Base-by-base conservation (phyloP, 2,888 invertebrate species). In the Diaperis boleti region DNA sequence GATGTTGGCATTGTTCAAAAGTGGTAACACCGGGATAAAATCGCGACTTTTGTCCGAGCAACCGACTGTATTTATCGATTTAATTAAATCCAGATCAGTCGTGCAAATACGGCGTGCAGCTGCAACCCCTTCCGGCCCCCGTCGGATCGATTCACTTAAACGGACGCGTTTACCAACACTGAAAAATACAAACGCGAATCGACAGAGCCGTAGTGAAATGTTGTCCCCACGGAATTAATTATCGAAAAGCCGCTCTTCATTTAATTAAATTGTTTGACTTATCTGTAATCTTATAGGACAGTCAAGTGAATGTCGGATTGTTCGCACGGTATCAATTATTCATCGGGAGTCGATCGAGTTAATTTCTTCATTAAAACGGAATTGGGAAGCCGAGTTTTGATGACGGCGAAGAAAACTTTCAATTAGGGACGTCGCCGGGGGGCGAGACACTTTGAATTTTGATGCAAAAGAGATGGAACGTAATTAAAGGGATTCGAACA, bases 281-380 rank as follows among this genome's bases (percentile, higher is more conserved):
- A 44, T 55, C 55, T 44, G 31, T 55, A 42, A 55, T 42, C 31
- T 55, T 44, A 54, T 54, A 54, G 45, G 18, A 45, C 45, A 45
- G 33, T n/a, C n/a, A n/a, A n/a, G n/a, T 35, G 49, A 52, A 52
- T 52, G 22, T 52, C 39, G 13, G 52, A 52, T 52, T 52, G 39
- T 52, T 52, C 37, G 37, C 37, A 52, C 50, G 49, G 56, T 45
- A 45, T 44, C 56, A 45, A 56, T 56, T 45, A 59, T 41, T 49
- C 41, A 59, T 52, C 42, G 39, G n/a, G 22, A 31, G 59, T 44
- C 4, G 22, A 39, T 52, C 39, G 10, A 37, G 29, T 41, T 42
- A 55, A 55, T 55, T 55, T 42, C 55, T 39, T 52, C 52, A 37
- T 39, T 39, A 52, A 52, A 52, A 50, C 17, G 11, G 29, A 42